These are phyloP conservation scores for Eupithecia exiguata DNA, from an alignment of 2,888 invertebrate genomes.

Conservation along the genomic window DNA sequence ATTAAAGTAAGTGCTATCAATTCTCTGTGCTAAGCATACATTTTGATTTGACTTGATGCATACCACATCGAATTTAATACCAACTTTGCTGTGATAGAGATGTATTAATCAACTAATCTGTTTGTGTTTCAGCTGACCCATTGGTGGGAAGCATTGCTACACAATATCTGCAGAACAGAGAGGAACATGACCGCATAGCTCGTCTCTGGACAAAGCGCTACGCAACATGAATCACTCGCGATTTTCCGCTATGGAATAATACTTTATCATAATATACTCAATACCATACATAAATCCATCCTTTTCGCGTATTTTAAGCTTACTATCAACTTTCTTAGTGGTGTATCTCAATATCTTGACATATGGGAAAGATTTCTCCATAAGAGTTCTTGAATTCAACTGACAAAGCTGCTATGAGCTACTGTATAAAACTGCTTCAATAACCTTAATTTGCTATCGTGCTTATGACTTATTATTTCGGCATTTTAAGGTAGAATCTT, in stretches of 20 bases:
- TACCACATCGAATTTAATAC: background rate
- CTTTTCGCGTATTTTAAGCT: conserved; percentile 72
- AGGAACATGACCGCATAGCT: conserved; percentile 99
- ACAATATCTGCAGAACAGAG: conserved; percentile 98
- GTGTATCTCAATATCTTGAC: conserved; percentile 30
- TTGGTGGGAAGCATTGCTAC: conserved; percentile 99
- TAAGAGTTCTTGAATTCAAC: conserved; percentile 34
- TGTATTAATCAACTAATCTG: background rate
- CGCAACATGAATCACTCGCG: conserved; percentile 90
- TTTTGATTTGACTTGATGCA: background rate
- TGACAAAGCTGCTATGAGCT: conserved; percentile 48
- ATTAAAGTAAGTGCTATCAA: no score
- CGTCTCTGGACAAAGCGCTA: conserved; percentile 99
- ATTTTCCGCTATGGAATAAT: conserved; percentile 60
- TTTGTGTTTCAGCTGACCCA: conserved; percentile 91
- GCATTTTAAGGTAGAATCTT: conserved; percentile 54
- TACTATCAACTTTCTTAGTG: conserved; percentile 50
- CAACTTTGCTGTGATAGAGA: background rate
- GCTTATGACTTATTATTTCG: conserved; percentile 64
- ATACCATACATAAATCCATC: conserved; percentile 76
- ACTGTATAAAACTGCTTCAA: conserved; percentile 63
- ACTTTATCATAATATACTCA: conserved; percentile 68
- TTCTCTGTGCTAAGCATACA: background rate
- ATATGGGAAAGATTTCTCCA: background rate
- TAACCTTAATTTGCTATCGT: conserved; percentile 72